Conservation (phyloP, 2,888 invertebrate genomes). For the Eupithecia exiguata region DNA sequence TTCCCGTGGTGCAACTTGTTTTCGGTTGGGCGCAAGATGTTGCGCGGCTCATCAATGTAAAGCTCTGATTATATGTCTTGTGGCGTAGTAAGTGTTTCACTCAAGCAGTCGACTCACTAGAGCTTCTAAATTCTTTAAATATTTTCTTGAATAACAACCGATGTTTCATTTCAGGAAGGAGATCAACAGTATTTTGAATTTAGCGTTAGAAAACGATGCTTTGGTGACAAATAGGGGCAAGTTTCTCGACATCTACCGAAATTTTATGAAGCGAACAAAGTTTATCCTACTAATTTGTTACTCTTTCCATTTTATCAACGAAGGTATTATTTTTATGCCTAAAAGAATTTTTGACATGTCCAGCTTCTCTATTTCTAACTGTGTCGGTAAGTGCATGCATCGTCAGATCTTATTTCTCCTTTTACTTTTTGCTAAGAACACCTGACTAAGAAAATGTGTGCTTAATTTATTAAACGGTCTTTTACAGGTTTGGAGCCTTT, state of each 20-base stretch:
- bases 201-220: conserved; percentile 48
- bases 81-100: too few relatives aligned
- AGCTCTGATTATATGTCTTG: too few relatives aligned
- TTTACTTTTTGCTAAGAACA: neutral
- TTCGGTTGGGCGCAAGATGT: too few relatives aligned
- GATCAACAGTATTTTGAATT: conserved; percentile 44
- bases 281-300: conserved; percentile 52
- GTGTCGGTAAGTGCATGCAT: conserved; percentile 49
- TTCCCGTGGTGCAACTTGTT: too few relatives aligned
- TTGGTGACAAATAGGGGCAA: conserved; percentile 41
- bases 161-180: conserved; percentile 41
- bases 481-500: conserved; percentile 47
- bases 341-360: conserved; percentile 47
- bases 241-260: conserved; percentile 39
- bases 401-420: neutral
- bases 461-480: neutral
- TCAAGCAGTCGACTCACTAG: too few relatives aligned
- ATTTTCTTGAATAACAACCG: too few relatives aligned
- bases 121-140: too few relatives aligned
- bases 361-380: conserved; percentile 48
- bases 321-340: conserved; percentile 52
- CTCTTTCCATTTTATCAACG: conserved; percentile 52
- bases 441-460: neutral
- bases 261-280: conserved; percentile 49
- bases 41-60: too few relatives aligned